Evolutionary conservation across 1,140 invertebrate genomes (phyloP).

Genomic region (Listronotus bonariensis): DNA sequence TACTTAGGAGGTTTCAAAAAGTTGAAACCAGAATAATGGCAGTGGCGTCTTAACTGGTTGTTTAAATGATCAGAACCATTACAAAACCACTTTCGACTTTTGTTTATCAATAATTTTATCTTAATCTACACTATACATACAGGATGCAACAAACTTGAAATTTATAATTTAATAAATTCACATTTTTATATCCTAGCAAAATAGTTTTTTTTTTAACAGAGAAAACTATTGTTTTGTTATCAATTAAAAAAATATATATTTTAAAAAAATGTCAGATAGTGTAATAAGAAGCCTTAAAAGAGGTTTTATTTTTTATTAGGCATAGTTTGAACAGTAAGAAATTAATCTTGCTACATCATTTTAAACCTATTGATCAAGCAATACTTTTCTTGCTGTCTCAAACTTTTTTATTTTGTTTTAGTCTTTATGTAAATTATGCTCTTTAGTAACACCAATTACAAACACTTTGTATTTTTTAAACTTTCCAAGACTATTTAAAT

Average conservation of each 20-base stretch:
- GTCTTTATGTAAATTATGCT: too few relatives aligned
- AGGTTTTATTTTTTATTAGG: too few relatives aligned
- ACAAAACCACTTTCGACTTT: not conserved
- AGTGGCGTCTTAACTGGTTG: constrained; percentile 35
- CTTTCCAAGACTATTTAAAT: too few relatives aligned
- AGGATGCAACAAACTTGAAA: constrained; percentile 14
- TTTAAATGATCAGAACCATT: constrained; percentile 32
- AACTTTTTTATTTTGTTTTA: too few relatives aligned
- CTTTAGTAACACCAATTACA: too few relatives aligned
- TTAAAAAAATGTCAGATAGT: too few relatives aligned
- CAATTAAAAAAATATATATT: not conserved
- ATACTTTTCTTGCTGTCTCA: too few relatives aligned
- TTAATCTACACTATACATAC: constrained; percentile 33
- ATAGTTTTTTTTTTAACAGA: not conserved
- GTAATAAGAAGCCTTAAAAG: too few relatives aligned
- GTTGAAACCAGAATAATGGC: constrained; percentile 33
- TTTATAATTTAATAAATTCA: constrained; percentile 3
- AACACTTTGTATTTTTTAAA: too few relatives aligned
- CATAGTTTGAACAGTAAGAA: too few relatives aligned
- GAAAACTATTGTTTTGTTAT: not conserved
- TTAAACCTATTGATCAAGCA: too few relatives aligned
- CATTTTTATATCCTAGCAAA: constrained; percentile 4
- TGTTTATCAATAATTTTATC: constrained; percentile 4
- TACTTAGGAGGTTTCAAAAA: constrained; percentile 25
- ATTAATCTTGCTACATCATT: too few relatives aligned